Base-by-base conservation (phyloP, 2,888 invertebrate species). In the Tiliacea citrago region DNA sequence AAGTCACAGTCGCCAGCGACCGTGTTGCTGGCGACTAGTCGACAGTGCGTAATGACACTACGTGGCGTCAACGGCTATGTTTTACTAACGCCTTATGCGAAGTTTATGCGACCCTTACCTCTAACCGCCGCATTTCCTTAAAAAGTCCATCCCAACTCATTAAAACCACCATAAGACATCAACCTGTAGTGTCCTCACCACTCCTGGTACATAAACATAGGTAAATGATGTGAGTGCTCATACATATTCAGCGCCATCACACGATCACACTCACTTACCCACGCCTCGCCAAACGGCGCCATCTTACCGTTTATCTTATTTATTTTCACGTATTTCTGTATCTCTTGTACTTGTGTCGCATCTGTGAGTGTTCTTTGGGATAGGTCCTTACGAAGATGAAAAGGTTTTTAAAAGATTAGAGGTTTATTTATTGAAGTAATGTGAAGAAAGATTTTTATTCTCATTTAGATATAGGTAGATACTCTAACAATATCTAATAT, bases 171-270 rank as follows among this genome's bases (percentile, higher is more conserved):
- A 75, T 77, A 68, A 68, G 45, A 62, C 12, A 68, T 47, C 49
- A 65, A 68, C 83, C 72, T 68, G 63, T 82, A 78, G 49, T 45
- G 42, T 24, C 12, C 82, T 78, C 84, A 80, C 80, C 83, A 85
- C 86, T 75, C 82, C 75, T 75, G 49, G 57, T 75, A 83, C 88
- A 77, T 81, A 86, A 86, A 85, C 88, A 89, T 88, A 88, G 87
- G 90, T 88, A 91, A 91, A 90, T 89, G 89, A 88, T 85, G 89
- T 84, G 86, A 92, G 91, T 92, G 92, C 82, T 88, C 89, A 92
- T 94, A 91, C 91, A 94, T 94, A 93, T 94, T 94, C 91, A 94
- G 81, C 53, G 63, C 77, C 65, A 72, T 84, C 80, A 73, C 72
- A 82, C 77, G 77, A 73, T 83, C 79, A 73, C 73, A 83, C 79